A percentile compares a stretch with the other conserved stretches of the same genome.
phyloP scores from a whole-genome alignment of 2,888 invertebrate genomes.

The Apamea monoglypha region DNA sequence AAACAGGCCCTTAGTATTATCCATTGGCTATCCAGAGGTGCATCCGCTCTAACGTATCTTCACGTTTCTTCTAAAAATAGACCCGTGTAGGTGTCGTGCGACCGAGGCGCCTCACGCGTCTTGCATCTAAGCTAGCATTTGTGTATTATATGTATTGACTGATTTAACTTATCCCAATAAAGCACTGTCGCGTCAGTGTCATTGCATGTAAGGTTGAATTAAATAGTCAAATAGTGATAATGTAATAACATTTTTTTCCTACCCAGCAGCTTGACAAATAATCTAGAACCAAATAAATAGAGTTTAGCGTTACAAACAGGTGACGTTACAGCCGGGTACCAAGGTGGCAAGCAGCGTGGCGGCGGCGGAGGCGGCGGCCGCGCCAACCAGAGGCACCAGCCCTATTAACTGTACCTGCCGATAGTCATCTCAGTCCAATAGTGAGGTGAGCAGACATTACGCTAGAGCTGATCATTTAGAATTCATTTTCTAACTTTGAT shows the following conservation, averaged over 20 bases:
- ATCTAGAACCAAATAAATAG: constrained; percentile 61
- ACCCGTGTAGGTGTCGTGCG: constrained; percentile 61
- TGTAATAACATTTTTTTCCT: constrained; percentile 44
- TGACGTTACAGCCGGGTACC: constrained; percentile 91
- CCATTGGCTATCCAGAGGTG: constrained; percentile 36
- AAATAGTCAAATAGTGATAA: constrained; percentile 36
- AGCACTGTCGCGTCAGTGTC: constrained; percentile 41
- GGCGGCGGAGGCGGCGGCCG: constrained; percentile 93
- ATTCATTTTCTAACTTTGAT: constrained; percentile 7
- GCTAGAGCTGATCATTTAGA: constrained; percentile 22
- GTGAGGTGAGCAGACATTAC: constrained; percentile 80
- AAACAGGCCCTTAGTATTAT: constrained; percentile 22
- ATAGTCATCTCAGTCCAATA: constrained; percentile 88
- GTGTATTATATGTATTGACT: constrained; percentile 53
- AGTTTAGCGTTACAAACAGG: constrained; percentile 62
- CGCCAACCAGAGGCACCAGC: constrained; percentile 96
- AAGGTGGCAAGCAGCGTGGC: constrained; percentile 96
- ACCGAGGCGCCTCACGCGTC: constrained; percentile 61
- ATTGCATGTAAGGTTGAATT: constrained; percentile 50
- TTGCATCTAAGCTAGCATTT: constrained; percentile 52
- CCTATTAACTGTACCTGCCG: constrained; percentile 92
- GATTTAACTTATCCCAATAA: constrained; percentile 42
- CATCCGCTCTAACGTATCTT: constrained; percentile 13
- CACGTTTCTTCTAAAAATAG: constrained; percentile 19
- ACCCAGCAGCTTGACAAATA: constrained; percentile 52